These are phyloP conservation scores for Aeoliscus strigatus DNA, from an alignment of 2,797 vertebrate genomes.

Conservation along the genomic window DNA sequence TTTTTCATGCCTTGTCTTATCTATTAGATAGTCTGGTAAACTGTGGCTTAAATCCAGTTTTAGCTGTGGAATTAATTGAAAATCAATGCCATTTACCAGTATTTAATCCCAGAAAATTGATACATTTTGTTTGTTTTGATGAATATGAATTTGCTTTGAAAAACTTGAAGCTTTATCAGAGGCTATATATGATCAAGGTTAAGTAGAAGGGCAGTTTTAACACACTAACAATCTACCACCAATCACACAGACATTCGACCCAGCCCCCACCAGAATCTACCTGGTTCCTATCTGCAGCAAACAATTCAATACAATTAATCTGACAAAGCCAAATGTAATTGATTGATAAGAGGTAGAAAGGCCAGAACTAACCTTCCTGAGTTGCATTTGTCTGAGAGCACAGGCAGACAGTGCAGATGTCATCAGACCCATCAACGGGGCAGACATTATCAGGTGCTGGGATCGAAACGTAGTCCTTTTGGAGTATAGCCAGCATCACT, in stretches of 20 bases:
- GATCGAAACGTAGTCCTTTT: constrained; percentile 69
- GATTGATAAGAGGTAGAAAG: constrained; percentile 65
- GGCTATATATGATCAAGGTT: constrained; percentile 40
- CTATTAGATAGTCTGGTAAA: not conserved
- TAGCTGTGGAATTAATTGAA: no score
- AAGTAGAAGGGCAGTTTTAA: constrained; percentile 25
- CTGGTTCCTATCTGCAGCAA: constrained; percentile 59
- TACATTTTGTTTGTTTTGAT: no score
- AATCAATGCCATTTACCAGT: no score
- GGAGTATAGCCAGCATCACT: constrained; percentile 68
- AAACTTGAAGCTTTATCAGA: not conserved
- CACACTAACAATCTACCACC: constrained; percentile 16
- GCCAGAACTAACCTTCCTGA: constrained; percentile 41
- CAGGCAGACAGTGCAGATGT: constrained; percentile 69
- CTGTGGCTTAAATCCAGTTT: no score
- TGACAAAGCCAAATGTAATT: constrained; percentile 73
- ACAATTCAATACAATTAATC: constrained; percentile 73
- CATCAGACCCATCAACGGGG: constrained; percentile 65
- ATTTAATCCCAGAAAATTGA: no score
- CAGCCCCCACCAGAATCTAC: constrained; percentile 38
- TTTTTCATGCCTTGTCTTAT: constrained; percentile 2
- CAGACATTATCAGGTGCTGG: constrained; percentile 66
- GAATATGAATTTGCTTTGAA: not conserved
- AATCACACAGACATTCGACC: constrained; percentile 22
- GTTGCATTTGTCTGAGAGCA: constrained; percentile 58